Percentiles rank a stretch among this genome's conserved stretches.
phyloP scores from a whole-genome alignment of 1,140 invertebrate species.

The Drosophila guanche region DNA sequence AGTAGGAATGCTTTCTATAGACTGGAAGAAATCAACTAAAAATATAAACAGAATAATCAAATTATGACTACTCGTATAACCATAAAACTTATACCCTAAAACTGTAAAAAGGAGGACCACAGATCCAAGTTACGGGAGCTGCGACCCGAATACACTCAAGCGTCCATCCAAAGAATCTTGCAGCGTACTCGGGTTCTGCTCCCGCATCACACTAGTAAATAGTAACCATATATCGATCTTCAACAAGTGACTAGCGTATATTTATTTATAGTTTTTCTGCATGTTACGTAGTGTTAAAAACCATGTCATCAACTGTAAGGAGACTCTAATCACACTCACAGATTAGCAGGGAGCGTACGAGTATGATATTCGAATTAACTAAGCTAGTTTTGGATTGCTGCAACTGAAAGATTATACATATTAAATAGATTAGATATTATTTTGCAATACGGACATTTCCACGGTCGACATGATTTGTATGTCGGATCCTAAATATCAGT shows the following conservation, averaged over 20 bases:
- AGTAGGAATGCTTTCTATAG: conserved; percentile 51
- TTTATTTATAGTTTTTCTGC: conserved; percentile 27
- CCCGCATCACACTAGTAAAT: conserved; percentile 19
- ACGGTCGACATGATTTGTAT: conserved; percentile 14
- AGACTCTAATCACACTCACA: background rate
- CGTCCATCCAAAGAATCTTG: conserved; percentile 35
- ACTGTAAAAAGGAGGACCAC: background rate
- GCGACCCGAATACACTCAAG: background rate
- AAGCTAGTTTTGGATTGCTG: conserved; percentile 35
- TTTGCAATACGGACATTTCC: conserved; percentile 16
- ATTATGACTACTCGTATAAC: conserved; percentile 25
- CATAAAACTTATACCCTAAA: conserved; percentile 14
- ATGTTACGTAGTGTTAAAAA: conserved; percentile 21
- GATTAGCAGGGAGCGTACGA: conserved; percentile 12
- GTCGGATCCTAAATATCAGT: conserved; percentile 18
- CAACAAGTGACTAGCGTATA: conserved; percentile 34
- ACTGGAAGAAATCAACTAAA: conserved; percentile 14
- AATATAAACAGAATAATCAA: conserved; percentile 35
- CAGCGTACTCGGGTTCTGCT: conserved; percentile 20
- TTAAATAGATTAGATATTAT: conserved; percentile 28
- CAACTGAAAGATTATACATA: conserved; percentile 36
- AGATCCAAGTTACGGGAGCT: conserved; percentile 25
- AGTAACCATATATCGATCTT: conserved; percentile 41
- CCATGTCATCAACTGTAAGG: conserved; percentile 18
- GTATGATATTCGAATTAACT: conserved; percentile 29